A percentile compares a stretch with the other conserved stretches of the same genome.
phyloP scores from a whole-genome alignment of 1,140 invertebrate genomes.

The Saccostrea glomerata region DNA sequence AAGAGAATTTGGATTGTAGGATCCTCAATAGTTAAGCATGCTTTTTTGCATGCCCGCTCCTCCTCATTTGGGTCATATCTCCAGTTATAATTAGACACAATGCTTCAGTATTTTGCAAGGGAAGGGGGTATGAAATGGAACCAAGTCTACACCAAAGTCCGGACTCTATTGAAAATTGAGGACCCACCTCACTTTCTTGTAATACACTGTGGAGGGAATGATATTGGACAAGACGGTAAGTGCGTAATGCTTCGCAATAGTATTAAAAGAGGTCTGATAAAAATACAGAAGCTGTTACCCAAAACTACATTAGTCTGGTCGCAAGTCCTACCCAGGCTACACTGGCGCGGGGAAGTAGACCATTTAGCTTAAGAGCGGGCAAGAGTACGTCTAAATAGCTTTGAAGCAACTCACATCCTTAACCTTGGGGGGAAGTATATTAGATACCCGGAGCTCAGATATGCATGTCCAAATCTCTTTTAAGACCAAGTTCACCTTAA shows the following conservation, averaged over 20 bases:
- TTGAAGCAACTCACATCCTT: neutral
- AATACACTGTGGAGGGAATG: constrained; percentile 43
- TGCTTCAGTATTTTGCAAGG: constrained; percentile 41
- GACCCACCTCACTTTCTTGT: constrained; percentile 10
- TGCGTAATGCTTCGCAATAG: neutral
- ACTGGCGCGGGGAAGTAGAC: neutral
- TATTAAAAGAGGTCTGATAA: neutral
- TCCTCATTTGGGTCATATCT: constrained; percentile 9
- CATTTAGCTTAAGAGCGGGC: neutral
- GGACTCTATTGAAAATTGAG: neutral
- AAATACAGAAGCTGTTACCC: neutral
- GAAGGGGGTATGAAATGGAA: constrained; percentile 38
- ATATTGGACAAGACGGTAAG: no score
- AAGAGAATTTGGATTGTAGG: constrained; percentile 48
- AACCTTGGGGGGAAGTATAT: neutral
- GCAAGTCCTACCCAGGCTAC: constrained; percentile 40
- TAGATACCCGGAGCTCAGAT: neutral
- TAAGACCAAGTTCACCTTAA: neutral
- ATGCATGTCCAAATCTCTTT: neutral
- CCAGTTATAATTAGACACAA: neutral
- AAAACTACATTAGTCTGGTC: constrained; percentile 24
- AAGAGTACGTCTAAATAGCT: neutral
- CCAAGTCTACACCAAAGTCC: neutral
- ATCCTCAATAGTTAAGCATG: constrained; percentile 44
- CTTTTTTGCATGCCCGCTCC: constrained; percentile 23